phyloP scores from a whole-genome alignment of 2,113 vertebrate genomes.

The Odocoileus hemionus region DNA sequence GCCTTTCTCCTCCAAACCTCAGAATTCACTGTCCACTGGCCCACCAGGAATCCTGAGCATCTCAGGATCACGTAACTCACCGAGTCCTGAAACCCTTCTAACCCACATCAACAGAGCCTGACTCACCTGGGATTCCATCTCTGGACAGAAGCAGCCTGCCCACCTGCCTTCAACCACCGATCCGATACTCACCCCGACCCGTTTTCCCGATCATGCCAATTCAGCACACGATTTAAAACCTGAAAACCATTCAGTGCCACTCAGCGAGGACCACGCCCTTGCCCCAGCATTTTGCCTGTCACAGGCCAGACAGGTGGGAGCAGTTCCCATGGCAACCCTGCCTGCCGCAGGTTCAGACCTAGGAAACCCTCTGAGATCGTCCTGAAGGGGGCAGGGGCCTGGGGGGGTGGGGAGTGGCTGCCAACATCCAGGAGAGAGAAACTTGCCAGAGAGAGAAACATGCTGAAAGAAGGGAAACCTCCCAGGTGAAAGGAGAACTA shows the following conservation, averaged over 20 bases:
- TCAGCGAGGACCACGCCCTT: background rate
- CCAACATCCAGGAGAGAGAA: background rate
- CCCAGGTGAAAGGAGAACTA: background rate
- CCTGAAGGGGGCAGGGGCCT: background rate
- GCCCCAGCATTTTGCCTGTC: background rate
- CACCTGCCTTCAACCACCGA: background rate
- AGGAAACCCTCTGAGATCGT: background rate
- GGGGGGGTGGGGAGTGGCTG: too few species aligned
- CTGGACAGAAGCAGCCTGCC: background rate
- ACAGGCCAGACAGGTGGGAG: background rate
- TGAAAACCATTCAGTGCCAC: background rate
- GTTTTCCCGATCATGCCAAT: background rate
- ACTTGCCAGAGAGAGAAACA: background rate
- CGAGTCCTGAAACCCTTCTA: slow-evolving; percentile 5
- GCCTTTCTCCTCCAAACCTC: background rate
- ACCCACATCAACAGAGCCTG: background rate
- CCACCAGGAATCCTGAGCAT: slow-evolving; percentile 28
- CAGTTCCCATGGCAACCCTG: background rate
- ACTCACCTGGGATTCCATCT: background rate
- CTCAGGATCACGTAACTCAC: slow-evolving; percentile 27
- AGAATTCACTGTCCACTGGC: background rate
- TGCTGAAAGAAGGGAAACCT: background rate
- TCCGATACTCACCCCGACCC: background rate
- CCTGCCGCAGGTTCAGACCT: background rate
- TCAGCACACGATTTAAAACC: background rate